Evolutionary conservation across 2,113 vertebrate genomes (phyloP).

Genomic region (Callaeas wilsoni): DNA sequence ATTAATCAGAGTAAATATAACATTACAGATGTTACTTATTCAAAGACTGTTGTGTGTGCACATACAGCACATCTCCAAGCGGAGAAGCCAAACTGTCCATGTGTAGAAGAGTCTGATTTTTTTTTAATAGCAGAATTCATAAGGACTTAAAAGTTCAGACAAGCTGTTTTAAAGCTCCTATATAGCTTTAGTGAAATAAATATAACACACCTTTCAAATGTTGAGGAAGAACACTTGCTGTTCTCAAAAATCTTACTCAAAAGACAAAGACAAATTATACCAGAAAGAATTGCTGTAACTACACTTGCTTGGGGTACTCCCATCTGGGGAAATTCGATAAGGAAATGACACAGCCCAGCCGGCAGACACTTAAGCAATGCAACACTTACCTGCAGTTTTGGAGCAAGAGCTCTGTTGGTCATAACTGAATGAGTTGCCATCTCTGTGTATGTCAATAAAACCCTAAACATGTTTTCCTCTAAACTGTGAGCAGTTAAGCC

Average conservation of each 20-base stretch:
- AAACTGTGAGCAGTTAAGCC: neutral
- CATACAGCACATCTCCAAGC: neutral
- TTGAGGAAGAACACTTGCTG: neutral
- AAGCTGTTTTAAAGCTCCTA: neutral
- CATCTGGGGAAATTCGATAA: neutral
- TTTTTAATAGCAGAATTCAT: neutral
- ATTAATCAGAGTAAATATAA: conserved; percentile 13
- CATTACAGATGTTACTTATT: neutral
- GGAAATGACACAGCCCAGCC: neutral
- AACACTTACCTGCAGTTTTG: neutral
- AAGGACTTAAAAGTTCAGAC: neutral
- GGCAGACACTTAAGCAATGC: neutral
- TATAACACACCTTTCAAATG: neutral
- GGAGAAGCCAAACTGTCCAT: neutral
- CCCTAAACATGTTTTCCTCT: neutral
- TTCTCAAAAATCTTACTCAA: neutral
- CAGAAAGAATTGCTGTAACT: neutral
- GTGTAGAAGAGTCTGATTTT: neutral
- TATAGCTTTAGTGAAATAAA: neutral
- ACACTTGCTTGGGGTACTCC: neutral
- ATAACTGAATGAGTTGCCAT: neutral
- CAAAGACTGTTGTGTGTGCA: neutral
- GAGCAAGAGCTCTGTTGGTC: neutral
- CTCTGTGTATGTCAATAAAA: neutral
- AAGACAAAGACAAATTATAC: neutral